A percentile compares a stretch with the other conserved stretches of the same genome.
phyloP scores from a whole-genome alignment of 2,888 invertebrate species.

The Cephus nigrinus region DNA sequence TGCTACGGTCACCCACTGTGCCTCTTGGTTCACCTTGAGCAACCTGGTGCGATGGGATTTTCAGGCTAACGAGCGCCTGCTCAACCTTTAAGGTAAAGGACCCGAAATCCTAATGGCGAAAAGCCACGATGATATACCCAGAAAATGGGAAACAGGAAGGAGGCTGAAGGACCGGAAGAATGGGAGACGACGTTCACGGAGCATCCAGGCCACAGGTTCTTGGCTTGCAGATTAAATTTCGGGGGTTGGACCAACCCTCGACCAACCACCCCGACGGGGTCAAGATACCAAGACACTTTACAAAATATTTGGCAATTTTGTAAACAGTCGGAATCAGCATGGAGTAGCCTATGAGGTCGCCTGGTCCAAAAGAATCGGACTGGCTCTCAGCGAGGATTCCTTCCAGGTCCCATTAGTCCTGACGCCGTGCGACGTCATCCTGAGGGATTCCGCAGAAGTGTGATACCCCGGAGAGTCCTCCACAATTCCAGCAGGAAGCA shows the following conservation, averaged over 20 bases:
- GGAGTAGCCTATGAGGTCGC: too few relatives aligned
- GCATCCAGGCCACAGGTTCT: too few relatives aligned
- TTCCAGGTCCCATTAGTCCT: too few relatives aligned
- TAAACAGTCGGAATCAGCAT: background rate
- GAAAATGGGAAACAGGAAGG: background rate
- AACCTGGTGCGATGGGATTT: background rate
- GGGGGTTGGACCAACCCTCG: too few relatives aligned
- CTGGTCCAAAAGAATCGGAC: background rate
- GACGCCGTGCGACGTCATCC: background rate
- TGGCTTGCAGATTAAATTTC: too few relatives aligned
- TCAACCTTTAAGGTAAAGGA: background rate
- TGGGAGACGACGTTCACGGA: background rate
- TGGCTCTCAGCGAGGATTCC: background rate
- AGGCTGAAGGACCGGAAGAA: background rate
- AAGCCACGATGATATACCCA: background rate
- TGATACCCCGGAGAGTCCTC: background rate
- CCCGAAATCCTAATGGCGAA: background rate
- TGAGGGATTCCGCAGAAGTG: background rate
- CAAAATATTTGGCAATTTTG: background rate
- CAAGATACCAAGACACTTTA: too few relatives aligned
- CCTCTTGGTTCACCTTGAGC: background rate
- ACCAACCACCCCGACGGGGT: too few relatives aligned
- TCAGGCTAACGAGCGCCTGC: background rate
- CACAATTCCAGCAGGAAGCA: background rate
- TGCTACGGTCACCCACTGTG: background rate